These are phyloP conservation scores for Micropoecilia bifurca DNA, from an alignment of 2,797 vertebrate species.

Conservation along the genomic window DNA sequence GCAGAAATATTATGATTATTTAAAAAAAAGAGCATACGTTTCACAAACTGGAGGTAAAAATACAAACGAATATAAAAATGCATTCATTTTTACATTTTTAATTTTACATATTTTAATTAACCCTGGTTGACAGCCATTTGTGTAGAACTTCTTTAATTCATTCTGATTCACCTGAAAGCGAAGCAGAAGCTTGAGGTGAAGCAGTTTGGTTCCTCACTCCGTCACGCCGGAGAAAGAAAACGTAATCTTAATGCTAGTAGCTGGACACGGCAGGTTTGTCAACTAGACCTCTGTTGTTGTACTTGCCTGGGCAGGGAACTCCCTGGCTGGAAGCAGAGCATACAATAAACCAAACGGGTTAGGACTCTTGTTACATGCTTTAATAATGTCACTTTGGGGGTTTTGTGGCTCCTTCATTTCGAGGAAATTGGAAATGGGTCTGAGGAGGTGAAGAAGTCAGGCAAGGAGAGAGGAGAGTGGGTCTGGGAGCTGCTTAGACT, in stretches of 20 bases:
- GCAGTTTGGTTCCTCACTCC: conserved; percentile 60
- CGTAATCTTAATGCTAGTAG: conserved; percentile 24
- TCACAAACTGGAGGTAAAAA: not conserved
- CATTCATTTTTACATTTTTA: too few relatives aligned
- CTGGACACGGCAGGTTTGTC: conserved; percentile 51
- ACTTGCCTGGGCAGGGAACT: conserved; percentile 76
- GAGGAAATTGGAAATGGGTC: not conserved
- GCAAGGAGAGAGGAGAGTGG: not conserved
- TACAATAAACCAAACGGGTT: conserved; percentile 19
- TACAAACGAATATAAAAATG: too few relatives aligned
- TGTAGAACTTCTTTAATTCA: not conserved
- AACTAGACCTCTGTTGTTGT: conserved; percentile 78
- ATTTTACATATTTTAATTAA: not conserved
- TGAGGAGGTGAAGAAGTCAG: not conserved
- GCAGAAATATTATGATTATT: not conserved
- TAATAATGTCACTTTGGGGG: conserved; percentile 7
- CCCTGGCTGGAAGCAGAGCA: conserved; percentile 60
- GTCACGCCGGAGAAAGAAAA: conserved; percentile 69
- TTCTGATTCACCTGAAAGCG: not conserved
- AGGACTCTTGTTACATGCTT: conserved; percentile 14
- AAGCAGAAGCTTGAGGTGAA: conserved; percentile 11
- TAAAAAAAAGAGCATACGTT: not conserved
- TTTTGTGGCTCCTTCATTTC: conserved; percentile 9
- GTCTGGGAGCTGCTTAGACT: conserved; percentile 10
- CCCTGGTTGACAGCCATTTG: not conserved